These are phyloP conservation scores for Hirtodrosophila cameraria DNA, from an alignment of 2,888 invertebrate genomes.

Conservation along the genomic window DNA sequence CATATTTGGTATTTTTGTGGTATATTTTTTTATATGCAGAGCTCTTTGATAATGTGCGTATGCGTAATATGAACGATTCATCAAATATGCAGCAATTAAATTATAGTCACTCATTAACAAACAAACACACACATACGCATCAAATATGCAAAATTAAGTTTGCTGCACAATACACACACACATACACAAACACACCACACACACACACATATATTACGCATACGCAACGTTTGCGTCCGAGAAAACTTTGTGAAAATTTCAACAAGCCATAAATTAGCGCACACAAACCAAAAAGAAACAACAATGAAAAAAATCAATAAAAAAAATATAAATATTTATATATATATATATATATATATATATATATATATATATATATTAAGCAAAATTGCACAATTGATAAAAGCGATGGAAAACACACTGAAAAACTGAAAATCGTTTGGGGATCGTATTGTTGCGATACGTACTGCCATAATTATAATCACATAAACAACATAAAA, in stretches of 20 bases:
- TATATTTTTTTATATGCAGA: background rate
- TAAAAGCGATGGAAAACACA: constrained; percentile 1
- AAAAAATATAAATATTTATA: background rate
- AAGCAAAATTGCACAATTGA: constrained; percentile 10
- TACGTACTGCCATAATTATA: constrained; percentile 75
- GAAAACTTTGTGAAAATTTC: constrained; percentile 17
- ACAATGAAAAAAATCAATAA: constrained; percentile 1
- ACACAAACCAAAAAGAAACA: constrained; percentile 17
- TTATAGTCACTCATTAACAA: constrained; percentile 41
- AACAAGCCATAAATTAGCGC: constrained; percentile 29
- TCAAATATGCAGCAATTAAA: constrained; percentile 36
- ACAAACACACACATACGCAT: constrained; percentile 17
- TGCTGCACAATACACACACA: constrained; percentile 11
- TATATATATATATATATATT: constrained; percentile 1
- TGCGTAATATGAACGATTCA: constrained; percentile 34
- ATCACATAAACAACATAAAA: constrained; percentile 75
- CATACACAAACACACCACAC: constrained; percentile 7
- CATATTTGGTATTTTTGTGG: background rate
- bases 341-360: constrained; percentile 7
- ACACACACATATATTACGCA: constrained; percentile 23
- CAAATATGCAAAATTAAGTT: constrained; percentile 26
- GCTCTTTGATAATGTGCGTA: constrained; percentile 31
- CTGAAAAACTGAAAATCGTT: too few relatives aligned
- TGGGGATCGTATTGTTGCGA: background rate
- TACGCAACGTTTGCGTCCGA: constrained; percentile 36